Percentiles rank a stretch among this genome's conserved stretches.
These are phyloP conservation scores for Cataglyphis cursor DNA, from an alignment of 2,888 invertebrate species.

Conservation along the genomic window DNA sequence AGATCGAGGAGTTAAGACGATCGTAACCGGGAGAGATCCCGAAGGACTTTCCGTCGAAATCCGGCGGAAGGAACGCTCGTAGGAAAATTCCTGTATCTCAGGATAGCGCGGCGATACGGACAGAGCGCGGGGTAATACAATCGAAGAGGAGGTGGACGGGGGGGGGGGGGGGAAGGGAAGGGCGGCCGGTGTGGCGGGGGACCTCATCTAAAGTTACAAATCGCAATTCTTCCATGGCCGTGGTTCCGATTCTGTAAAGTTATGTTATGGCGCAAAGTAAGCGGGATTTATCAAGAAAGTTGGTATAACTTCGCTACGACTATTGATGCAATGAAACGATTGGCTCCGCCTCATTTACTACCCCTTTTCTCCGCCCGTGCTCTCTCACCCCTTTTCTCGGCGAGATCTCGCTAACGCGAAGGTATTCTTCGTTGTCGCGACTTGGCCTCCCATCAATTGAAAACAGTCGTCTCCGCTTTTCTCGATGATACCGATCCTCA, in stretches of 20 bases:
- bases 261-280: constrained; percentile 87
- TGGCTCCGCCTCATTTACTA: constrained; percentile 86
- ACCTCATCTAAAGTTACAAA: constrained; percentile 87
- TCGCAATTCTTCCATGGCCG: constrained; percentile 87
- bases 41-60: constrained; percentile 71
- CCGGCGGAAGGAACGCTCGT: constrained; percentile 74
- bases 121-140: constrained; percentile 76
- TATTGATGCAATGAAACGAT: constrained; percentile 87
- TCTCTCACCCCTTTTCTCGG: constrained; percentile 63
- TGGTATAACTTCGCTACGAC: constrained; percentile 86
- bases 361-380: constrained; percentile 71
- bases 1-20: constrained; percentile 67
- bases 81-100: constrained; percentile 76
- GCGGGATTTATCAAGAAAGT: constrained; percentile 87
- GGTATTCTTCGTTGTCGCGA: constrained; percentile 62
- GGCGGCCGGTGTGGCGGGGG: constrained; percentile 73
- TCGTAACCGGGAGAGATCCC: constrained; percentile 67
- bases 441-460: constrained; percentile 62
- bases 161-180: constrained; percentile 52
- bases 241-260: constrained; percentile 86
- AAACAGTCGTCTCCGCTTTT: constrained; percentile 42
- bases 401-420: constrained; percentile 60
- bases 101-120: constrained; percentile 68
- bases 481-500: constrained; percentile 34
- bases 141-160: constrained; percentile 73